Base-by-base conservation (phyloP, 1,140 invertebrate genomes). In the Solenopsis invicta region DNA sequence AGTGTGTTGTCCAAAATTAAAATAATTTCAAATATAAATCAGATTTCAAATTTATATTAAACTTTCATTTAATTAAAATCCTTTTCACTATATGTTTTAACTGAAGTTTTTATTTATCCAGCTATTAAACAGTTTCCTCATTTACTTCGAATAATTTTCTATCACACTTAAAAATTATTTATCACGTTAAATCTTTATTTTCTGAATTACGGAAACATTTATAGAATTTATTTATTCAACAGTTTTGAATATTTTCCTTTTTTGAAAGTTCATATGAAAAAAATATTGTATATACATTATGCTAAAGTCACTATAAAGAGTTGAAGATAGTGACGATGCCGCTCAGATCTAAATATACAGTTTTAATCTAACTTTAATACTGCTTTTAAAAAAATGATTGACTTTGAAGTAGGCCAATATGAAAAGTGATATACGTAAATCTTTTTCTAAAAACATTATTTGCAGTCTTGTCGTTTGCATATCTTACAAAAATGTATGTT, bases 391-490 rank as follows among this genome's bases (percentile, higher is more conserved):
- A 52, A 41, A 56, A 45, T 69, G 12, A 29, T 66, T 29, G 29
- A 29, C 5, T 64, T 34, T 45, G n/a, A 81, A 45, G n/a, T 71
- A 56, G n/a, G 54, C 54, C 34, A n/a, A 41, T 78, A 41, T 2
- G n/a, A 81, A 56, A 81, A 71, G 9, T 71, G 34, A 77, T 10
- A 10, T 80, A 12, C 69, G 45, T 9, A 81, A 71, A 81, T 81
- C 6, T 69, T 34, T 62, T 69, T 56, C 52, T 69, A 48, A 48
- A 69, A 50, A 29, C 45, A 81, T 56, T 71, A 4, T 56, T 81
- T 81, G n/a, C 62, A 67, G 62, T 81, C 64, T 81, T 56, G 16
- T 81, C 66, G 50, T 34, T 71, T 45, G 37, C 9, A 1, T 71
- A 45, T 59, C 52, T 37, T 81, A 71, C 16, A 45, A 81, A 69